Evolutionary conservation across 2,888 invertebrate genomes (phyloP).

Genomic region (Eubasilissa splendida): DNA sequence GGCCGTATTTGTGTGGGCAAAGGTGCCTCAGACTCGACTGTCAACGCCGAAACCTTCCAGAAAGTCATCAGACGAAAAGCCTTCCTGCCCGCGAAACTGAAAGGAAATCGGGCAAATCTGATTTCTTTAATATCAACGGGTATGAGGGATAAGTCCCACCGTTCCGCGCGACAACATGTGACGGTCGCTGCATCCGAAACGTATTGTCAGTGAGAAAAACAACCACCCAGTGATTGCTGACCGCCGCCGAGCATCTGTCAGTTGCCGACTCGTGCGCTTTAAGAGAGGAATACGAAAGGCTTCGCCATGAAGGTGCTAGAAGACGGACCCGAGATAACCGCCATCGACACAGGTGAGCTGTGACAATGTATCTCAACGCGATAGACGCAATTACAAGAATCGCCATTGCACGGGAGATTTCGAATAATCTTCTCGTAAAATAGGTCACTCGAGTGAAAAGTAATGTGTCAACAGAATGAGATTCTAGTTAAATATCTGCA

Average conservation of each 20-base stretch:
- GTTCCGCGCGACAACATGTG: constrained; percentile 33
- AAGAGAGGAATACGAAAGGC: neutral
- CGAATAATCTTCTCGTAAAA: constrained; percentile 21
- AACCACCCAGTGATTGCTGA: neutral
- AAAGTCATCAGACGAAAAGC: neutral
- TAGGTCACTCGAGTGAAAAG: neutral
- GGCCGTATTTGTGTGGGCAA: constrained; percentile 31
- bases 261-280: neutral
- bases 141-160: constrained; percentile 56
- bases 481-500: neutral
- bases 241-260: neutral
- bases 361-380: neutral
- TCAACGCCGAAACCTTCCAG: constrained; percentile 41
- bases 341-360: constrained; percentile 66
- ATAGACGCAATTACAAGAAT: neutral
- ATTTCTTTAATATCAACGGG: constrained; percentile 10
- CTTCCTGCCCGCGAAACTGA: neutral
- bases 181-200: constrained; percentile 15
- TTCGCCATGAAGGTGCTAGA: constrained; percentile 72
- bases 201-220: constrained; percentile 35
- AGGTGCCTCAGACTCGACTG: constrained; percentile 23
- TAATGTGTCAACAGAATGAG: neutral
- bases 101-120: constrained; percentile 13
- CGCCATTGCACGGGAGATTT: constrained; percentile 14
- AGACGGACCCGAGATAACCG: constrained; percentile 75